Evolutionary conservation across 1,140 invertebrate genomes (phyloP), one percentile per base, ranked within the genome.

Genomic region (Oryzaephilus surinamensis): DNA sequence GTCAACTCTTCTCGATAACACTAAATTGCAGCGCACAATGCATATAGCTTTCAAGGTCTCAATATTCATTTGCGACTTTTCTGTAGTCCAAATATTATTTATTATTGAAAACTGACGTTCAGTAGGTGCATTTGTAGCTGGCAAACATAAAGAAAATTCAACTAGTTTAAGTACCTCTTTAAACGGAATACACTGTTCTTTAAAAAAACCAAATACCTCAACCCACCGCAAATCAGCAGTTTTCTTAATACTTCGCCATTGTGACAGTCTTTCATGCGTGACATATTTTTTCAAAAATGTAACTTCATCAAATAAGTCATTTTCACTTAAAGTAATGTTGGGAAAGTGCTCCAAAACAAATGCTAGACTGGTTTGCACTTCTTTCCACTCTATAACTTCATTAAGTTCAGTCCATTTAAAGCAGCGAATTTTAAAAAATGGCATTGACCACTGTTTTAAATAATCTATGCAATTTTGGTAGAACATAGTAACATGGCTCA

Each of bases 391-490:
- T n/a, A n/a, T n/a, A n/a, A n/a, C n/a, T n/a, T n/a, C n/a, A n/a
- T 32, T 16, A 13, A 32, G 15, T 10, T 6, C n/a, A 6, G 15
- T 16, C 30, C 30, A 32, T 6, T 32, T 6, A 32, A 32, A 32
- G 14, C 15, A 6, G 23, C 21, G 23, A 8, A 35, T 8, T 5
- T 35, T 6, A 21, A 6, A 4, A 35, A 34, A 41, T 14, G 35
- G 28, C 13, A 15, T 12, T 12, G 2, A n/a, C 31, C 24, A 41
- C 11, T 19, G 14, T 1, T 41, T 12, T 12, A 41, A 20, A 20
- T 41, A 41, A 7, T 41, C 16, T 4, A 30, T 16, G 19, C 36
- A 38, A 14, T 38, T 38, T 2, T 14, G 13, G n/a, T 38, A 29
- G 29, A 38, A 38, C 19, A 29, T 38, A 2, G 2, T 28, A 14